Percentiles rank a stretch among this genome's conserved stretches.
These are phyloP conservation scores for Toxotes jaculatrix DNA, from an alignment of 2,113 vertebrate species.

Conservation along the genomic window DNA sequence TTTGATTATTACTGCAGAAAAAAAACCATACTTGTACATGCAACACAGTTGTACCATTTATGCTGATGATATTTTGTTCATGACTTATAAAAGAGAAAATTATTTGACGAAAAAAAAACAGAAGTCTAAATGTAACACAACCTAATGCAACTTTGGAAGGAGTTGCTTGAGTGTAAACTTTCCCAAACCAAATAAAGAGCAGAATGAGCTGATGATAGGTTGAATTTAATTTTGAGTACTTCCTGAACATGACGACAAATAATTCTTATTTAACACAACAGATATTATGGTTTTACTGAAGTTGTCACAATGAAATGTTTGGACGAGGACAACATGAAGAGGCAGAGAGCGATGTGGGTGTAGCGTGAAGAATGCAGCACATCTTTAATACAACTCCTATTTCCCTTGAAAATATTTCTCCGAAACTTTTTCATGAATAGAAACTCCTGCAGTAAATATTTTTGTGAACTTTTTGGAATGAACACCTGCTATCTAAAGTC, in stretches of 20 bases:
- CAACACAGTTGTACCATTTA: too few relatives aligned
- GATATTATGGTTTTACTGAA: not conserved
- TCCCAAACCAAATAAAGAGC: too few relatives aligned
- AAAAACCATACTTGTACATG: too few relatives aligned
- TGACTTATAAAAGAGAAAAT: too few relatives aligned
- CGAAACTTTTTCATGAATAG: constrained; percentile 47
- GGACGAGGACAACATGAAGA: not conserved
- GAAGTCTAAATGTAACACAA: too few relatives aligned
- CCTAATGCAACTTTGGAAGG: too few relatives aligned
- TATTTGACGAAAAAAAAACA: too few relatives aligned
- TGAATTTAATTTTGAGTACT: not conserved
- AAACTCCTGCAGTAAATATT: constrained; percentile 48
- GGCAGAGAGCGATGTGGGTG: not conserved
- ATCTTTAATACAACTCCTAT: not conserved
- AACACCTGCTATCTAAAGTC: constrained; percentile 66
- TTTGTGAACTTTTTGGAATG: constrained; percentile 44
- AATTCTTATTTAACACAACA: not conserved
- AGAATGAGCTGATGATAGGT: too few relatives aligned
- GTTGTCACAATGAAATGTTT: not conserved
- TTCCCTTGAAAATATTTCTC: constrained; percentile 28
- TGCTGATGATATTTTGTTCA: too few relatives aligned
- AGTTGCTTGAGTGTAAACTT: too few relatives aligned
- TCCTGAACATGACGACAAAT: not conserved
- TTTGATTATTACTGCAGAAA: too few relatives aligned
- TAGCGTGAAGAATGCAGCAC: not conserved